Evolutionary conservation across 2,797 vertebrate species (phyloP).

Genomic region (Leptodactylus fallax): DNA sequence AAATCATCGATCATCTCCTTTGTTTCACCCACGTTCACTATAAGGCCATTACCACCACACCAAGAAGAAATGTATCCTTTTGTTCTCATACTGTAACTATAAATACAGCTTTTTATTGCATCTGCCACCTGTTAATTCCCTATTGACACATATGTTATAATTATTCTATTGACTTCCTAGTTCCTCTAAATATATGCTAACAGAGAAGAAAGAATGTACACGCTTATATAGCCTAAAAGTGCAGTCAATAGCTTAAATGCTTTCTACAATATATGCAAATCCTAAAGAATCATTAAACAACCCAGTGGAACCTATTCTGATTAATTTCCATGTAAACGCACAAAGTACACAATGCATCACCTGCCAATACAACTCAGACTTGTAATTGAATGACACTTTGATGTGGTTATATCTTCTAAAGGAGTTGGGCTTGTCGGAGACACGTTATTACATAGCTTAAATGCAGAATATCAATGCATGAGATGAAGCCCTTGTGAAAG

Average conservation of each 20-base stretch:
- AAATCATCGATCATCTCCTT: too few relatives aligned
- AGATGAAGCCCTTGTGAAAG: not conserved
- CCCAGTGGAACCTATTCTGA: not conserved
- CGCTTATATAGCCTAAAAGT: not conserved
- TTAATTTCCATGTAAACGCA: conserved; percentile 12
- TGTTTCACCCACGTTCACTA: too few relatives aligned
- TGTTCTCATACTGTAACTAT: too few relatives aligned
- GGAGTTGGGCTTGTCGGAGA: not conserved
- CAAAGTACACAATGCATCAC: not conserved
- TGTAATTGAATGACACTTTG: not conserved
- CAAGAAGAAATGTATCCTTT: too few relatives aligned
- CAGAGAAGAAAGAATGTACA: not conserved
- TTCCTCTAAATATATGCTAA: not conserved
- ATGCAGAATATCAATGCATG: not conserved
- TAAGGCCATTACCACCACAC: too few relatives aligned
- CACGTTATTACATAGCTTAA: not conserved
- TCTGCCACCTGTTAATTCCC: not conserved
- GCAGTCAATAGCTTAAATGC: conserved; percentile 1
- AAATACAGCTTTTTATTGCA: not conserved
- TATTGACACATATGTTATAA: conserved; percentile 4
- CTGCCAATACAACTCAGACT: not conserved
- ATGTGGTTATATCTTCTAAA: not conserved
- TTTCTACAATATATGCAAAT: not conserved
- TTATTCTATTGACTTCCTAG: not conserved
- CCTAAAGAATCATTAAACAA: not conserved